Evolutionary conservation across 1,140 invertebrate genomes (phyloP).

Genomic region (Leptonema lineaticorne): DNA sequence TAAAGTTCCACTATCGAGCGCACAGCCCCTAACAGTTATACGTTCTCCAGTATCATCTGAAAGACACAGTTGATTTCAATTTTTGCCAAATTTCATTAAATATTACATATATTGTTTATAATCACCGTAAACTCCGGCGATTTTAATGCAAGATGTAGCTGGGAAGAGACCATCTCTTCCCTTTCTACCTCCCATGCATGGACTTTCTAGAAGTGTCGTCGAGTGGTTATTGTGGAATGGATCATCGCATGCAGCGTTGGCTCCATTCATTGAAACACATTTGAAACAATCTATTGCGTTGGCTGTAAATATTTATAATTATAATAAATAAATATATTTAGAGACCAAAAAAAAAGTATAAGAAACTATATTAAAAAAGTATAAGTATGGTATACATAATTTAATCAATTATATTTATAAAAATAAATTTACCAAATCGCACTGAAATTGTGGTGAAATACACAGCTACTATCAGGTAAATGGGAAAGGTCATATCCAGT

Average conservation of each 20-base stretch:
- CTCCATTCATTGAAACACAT: conserved; percentile 88
- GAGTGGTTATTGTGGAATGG: conserved; percentile 95
- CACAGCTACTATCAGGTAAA: conserved; percentile 20
- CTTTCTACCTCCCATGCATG: conserved; percentile 91
- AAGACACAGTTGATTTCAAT: neutral
- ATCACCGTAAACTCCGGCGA: conserved; percentile 82
- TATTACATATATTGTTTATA: conserved; percentile 32
- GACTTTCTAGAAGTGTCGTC: conserved; percentile 77
- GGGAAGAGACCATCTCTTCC: conserved; percentile 91
- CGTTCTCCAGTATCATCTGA: conserved; percentile 76
- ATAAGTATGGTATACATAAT: neutral
- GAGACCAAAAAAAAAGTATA: neutral
- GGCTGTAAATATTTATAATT: conserved; percentile 48
- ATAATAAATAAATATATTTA: neutral
- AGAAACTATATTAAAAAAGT: neutral
- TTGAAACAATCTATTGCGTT: conserved; percentile 91
- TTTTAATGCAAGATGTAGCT: conserved; percentile 95
- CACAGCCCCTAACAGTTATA: conserved; percentile 83
- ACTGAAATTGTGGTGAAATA: neutral
- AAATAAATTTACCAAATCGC: neutral
- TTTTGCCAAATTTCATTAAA: neutral
- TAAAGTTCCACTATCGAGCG: conserved; percentile 87
- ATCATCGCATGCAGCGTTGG: conserved; percentile 89
- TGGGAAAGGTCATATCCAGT: conserved; percentile 20
- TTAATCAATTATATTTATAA: neutral